phyloP scores from a whole-genome alignment of 2,888 invertebrate genomes.

The Sarcophaga variegata region DNA sequence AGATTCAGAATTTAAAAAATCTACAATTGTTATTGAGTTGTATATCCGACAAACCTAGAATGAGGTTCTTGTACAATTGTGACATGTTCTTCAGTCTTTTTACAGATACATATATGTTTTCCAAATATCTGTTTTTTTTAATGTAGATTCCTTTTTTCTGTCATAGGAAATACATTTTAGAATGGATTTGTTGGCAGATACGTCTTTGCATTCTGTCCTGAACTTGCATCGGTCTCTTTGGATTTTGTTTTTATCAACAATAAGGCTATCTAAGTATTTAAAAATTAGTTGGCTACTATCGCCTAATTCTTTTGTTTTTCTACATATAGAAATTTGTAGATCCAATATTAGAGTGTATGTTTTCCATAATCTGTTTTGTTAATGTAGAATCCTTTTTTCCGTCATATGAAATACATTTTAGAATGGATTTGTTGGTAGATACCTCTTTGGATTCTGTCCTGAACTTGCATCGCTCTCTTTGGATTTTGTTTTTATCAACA shows the following conservation, averaged over 20 bases:
- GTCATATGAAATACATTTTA: conserved; percentile 35
- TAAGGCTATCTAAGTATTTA: background rate
- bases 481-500: conserved; percentile 28
- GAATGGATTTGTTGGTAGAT: background rate
- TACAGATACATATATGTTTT: background rate
- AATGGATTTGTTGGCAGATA: background rate
- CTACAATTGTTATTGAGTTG: conserved; percentile 16
- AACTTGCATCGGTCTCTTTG: conserved; percentile 5
- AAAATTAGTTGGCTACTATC: too few relatives aligned
- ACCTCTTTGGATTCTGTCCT: too few relatives aligned
- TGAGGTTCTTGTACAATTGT: conserved; percentile 14
- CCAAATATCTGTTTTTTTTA: background rate
- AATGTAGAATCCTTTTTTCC: conserved; percentile 13
- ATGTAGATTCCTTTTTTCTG: conserved; percentile 7
- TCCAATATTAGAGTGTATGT: too few relatives aligned
- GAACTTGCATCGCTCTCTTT: too few relatives aligned
- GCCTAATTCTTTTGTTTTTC: background rate
- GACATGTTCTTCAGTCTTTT: conserved; percentile 5
- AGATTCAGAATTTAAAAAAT: conserved; percentile 12
- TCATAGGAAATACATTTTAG: conserved; percentile 33
- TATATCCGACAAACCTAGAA: conserved; percentile 25
- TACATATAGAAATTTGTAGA: conserved; percentile 15
- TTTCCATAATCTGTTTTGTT: background rate
- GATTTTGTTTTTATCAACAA: conserved; percentile 29
- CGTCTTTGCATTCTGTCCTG: background rate